Evolutionary conservation across 2,113 vertebrate genomes (phyloP).

Genomic region (Marmota monax): DNA sequence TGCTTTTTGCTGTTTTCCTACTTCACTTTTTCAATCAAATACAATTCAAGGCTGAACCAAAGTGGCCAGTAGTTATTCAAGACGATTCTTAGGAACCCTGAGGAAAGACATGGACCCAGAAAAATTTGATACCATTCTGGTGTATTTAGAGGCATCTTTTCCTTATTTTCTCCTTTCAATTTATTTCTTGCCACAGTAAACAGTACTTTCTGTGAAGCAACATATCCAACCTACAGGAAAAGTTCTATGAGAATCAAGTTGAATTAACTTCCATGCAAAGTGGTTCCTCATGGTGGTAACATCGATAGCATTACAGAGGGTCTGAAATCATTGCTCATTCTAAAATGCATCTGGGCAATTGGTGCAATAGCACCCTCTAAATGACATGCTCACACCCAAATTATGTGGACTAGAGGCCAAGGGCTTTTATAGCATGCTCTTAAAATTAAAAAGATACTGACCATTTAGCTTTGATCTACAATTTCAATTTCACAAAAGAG

Average conservation of each 20-base stretch:
- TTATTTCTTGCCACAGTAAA: background rate
- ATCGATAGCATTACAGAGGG: background rate
- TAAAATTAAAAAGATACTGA: conserved; percentile 31
- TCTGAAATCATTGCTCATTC: background rate
- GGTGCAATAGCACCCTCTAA: conserved; percentile 51
- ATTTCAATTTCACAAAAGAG: conserved; percentile 47
- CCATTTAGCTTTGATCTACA: background rate
- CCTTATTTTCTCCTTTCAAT: background rate
- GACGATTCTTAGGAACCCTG: conserved; percentile 41
- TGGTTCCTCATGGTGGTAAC: conserved; percentile 40
- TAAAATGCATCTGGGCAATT: background rate
- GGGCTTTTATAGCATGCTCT: conserved; percentile 1
- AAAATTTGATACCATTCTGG: background rate
- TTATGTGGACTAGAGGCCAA: background rate
- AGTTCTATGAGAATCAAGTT: conserved; percentile 57
- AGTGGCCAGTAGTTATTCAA: conserved; percentile 55
- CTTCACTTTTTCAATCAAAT: conserved; percentile 77
- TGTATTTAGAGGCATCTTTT: background rate
- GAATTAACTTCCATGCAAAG: conserved; percentile 52
- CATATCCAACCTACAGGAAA: background rate
- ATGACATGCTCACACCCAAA: background rate
- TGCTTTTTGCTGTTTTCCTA: conserved; percentile 72
- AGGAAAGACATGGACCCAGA: background rate
- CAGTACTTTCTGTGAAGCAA: background rate
- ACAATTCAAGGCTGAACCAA: conserved; percentile 66